Base-by-base conservation (phyloP, 1,140 invertebrate genomes). In the Leptinotarsa lineolata region DNA sequence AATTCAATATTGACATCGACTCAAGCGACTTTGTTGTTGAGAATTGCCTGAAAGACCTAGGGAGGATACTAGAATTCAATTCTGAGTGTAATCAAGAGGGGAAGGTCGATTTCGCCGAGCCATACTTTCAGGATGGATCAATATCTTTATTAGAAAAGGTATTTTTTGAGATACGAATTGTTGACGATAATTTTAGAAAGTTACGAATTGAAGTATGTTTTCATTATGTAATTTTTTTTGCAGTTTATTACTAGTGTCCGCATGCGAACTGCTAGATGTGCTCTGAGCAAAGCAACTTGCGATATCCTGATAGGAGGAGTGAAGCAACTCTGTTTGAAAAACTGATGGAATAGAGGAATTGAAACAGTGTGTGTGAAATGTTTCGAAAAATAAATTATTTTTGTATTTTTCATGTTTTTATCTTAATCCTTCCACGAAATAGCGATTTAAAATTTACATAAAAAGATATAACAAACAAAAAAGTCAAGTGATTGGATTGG, bases 221-320 rank as follows among this genome's bases (percentile, higher is more conserved):
- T 12, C 15, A n/a, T 5, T 70, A 4, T 8, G 15, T 68, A 72
- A 70, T 78, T 20, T 72, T 76, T 81, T 77, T 66, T n/a, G n/a
- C 68, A 81, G 80, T 83, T 77, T 71, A 77, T 83, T 30, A 79
- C 77, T 20, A 84, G 83, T 73, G 76, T 84, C 15, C 78, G 79
- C 72, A 83, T 84, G 81, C 76, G 81, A 79, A 73, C 83, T n/a
- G 81, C 82, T 2, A 83, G 82, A 74, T 80, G 76, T 68, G 69
- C 72, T 16, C 58, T 83, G 18, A 77, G 74, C 68, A 82, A 81
- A 74, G 78, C 78, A 74, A 79, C 73, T 15, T 82, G 81, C 66
- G 81, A 82, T 70, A 81, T 80, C 4, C 84, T 83, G 13, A 81
- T 83, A 21, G 77, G 83, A 73, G 85, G 82, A 5, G 81, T 86